phyloP scores from a whole-genome alignment of 2,797 vertebrate genomes.

The Botia kubotai region DNA sequence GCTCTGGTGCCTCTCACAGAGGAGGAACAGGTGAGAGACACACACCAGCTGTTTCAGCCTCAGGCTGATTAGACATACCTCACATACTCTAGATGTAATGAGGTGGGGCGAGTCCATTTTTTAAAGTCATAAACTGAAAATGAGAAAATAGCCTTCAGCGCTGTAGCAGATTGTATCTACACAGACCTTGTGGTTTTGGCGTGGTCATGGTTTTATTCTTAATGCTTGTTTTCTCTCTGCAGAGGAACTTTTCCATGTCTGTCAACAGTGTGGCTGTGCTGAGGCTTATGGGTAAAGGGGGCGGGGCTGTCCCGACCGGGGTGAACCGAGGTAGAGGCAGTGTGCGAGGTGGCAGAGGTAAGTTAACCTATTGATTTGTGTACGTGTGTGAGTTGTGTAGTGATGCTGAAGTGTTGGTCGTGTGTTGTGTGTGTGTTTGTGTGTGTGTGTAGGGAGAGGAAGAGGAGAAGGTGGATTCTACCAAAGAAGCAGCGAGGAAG shows the following conservation, averaged over 20 bases:
- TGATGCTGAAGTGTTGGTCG: slow-evolving; percentile 21
- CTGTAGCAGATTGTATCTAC: not conserved
- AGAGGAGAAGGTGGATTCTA: slow-evolving; percentile 90
- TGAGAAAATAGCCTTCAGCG: not conserved
- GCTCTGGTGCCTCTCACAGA: slow-evolving; percentile 91
- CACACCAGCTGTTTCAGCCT: slow-evolving; percentile 20
- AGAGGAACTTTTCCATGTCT: slow-evolving; percentile 97
- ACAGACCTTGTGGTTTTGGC: not conserved
- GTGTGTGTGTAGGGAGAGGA: slow-evolving; percentile 80
- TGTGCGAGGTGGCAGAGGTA: slow-evolving; percentile 88
- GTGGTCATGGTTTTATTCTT: slow-evolving; percentile 1
- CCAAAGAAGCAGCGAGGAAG: slow-evolving; percentile 92
- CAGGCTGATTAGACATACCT: not conserved
- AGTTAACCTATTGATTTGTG: slow-evolving; percentile 42
- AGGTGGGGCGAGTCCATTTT: not conserved
- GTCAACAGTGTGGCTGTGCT: slow-evolving; percentile 95
- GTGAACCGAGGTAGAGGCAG: slow-evolving; percentile 86
- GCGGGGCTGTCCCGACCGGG: slow-evolving; percentile 78
- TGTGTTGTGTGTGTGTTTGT: slow-evolving; percentile 17
- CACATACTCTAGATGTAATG: not conserved
- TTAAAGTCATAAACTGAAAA: not conserved
- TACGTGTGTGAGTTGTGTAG: not conserved
- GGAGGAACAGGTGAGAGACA: slow-evolving; percentile 87
- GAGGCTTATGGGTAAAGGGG: slow-evolving; percentile 92
- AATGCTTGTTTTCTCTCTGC: slow-evolving; percentile 50